Evolutionary conservation across 2,888 invertebrate genomes (phyloP).

Genomic region (Steromphala cineraria): DNA sequence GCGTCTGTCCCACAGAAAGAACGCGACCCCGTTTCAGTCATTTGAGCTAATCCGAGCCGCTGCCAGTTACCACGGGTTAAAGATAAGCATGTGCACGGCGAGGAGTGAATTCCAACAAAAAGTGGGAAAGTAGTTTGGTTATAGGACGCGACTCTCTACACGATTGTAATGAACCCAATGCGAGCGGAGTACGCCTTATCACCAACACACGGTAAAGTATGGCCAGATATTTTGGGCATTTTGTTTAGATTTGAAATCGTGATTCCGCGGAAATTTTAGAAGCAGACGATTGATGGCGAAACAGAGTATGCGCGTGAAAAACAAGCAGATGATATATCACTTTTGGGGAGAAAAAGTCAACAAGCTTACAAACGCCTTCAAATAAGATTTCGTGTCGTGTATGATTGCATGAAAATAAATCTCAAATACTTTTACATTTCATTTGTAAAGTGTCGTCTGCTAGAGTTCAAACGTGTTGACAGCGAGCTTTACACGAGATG

Average conservation of each 20-base stretch:
- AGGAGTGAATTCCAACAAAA: not conserved
- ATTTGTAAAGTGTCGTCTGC: too few species aligned
- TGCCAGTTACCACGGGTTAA: not conserved
- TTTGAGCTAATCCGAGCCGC: not conserved
- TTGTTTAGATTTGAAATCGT: constrained; percentile 7
- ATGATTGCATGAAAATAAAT: too few species aligned
- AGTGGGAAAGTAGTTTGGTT: not conserved
- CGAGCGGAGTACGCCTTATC: not conserved
- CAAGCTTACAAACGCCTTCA: not conserved
- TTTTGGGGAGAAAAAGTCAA: not conserved
- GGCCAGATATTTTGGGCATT: not conserved
- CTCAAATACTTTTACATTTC: too few species aligned
- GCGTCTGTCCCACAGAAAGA: not conserved
- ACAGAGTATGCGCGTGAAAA: not conserved
- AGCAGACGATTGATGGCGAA: not conserved
- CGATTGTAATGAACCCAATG: not conserved
- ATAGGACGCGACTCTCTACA: not conserved
- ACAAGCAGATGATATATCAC: not conserved
- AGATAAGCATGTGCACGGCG: not conserved
- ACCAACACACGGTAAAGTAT: not conserved
- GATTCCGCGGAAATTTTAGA: constrained; percentile 5
- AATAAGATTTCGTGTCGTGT: too few species aligned
- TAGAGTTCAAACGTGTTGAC: too few species aligned
- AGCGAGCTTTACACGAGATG: not conserved
- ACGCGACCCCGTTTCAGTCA: not conserved